phyloP scores from a whole-genome alignment of 2,888 invertebrate species.

The Sarcophaga rosellei region DNA sequence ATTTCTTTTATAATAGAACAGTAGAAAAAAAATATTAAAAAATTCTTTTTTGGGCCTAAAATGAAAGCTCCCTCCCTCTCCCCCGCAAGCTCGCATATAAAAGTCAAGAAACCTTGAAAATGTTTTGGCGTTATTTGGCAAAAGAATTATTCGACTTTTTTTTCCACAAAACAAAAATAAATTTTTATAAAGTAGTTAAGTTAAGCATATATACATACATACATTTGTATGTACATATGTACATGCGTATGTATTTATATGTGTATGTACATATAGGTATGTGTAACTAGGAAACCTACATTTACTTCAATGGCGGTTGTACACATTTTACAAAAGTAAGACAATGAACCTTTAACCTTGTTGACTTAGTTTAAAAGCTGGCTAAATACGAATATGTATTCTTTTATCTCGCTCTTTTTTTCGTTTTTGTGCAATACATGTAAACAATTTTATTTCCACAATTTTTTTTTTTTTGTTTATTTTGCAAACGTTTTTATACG shows the following conservation, averaged over 20 bases:
- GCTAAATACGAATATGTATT: not conserved
- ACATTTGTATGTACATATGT: not conserved
- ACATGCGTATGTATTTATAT: not conserved
- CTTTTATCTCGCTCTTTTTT: not conserved
- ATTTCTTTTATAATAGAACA: not conserved
- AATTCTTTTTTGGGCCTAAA: slow-evolving; percentile 9
- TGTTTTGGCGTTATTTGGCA: slow-evolving; percentile 13
- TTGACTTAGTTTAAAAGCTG: slow-evolving; percentile 60
- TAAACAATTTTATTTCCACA: slow-evolving; percentile 28
- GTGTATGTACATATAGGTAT: not conserved
- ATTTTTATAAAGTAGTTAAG: no score
- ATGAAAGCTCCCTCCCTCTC: not conserved
- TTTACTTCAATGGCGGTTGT: slow-evolving; percentile 54
- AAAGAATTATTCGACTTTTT: not conserved
- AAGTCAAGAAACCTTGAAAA: slow-evolving; percentile 36
- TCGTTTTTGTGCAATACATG: slow-evolving; percentile 6
- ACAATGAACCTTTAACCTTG: slow-evolving; percentile 67
- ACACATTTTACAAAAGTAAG: slow-evolving; percentile 32
- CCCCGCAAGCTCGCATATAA: not conserved
- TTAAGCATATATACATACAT: no score
- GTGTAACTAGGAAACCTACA: slow-evolving; percentile 52
- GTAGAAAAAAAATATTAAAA: slow-evolving; percentile 2
- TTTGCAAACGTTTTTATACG: not conserved
- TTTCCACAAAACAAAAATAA: no score
- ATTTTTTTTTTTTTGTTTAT: not conserved